phyloP scores from a whole-genome alignment of 2,888 invertebrate species.

The Agrenia bidenticulata region DNA sequence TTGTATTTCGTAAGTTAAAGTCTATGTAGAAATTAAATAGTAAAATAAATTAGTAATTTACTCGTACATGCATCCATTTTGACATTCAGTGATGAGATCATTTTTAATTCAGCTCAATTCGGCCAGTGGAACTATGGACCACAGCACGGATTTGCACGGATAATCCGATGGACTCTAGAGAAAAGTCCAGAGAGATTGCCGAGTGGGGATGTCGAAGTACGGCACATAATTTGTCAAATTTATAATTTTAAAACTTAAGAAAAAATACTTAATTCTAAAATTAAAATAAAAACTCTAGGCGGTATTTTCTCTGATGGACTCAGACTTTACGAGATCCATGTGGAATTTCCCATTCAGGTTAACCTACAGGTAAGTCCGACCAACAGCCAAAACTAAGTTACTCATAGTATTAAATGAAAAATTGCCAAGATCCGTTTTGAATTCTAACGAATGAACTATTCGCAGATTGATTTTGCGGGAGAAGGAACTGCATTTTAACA shows the following conservation, averaged over 20 bases:
- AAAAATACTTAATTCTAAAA: too few species aligned
- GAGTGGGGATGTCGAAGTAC: slow-evolving; percentile 87
- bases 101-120: slow-evolving; percentile 95
- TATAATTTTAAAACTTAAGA: too few species aligned
- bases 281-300: too few species aligned
- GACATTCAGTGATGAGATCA: background rate
- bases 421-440: too few species aligned
- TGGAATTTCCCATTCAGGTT: slow-evolving; percentile 80
- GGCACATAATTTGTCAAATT: too few species aligned
- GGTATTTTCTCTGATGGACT: slow-evolving; percentile 87
- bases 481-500: slow-evolving; percentile 88
- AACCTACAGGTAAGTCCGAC: slow-evolving; percentile 49
- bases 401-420: too few species aligned
- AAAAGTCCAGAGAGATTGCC: slow-evolving; percentile 83
- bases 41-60: too few species aligned
- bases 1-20: slow-evolving; percentile 85
- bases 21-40: background rate
- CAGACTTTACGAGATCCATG: slow-evolving; percentile 86
- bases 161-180: slow-evolving; percentile 87
- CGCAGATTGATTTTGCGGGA: slow-evolving; percentile 87
- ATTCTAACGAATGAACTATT: too few species aligned
- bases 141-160: slow-evolving; percentile 93
- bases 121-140: slow-evolving; percentile 94
- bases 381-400: too few species aligned
- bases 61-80: background rate